Conservation (phyloP, 2,113 vertebrate species). For the Mobula hypostoma region DNA sequence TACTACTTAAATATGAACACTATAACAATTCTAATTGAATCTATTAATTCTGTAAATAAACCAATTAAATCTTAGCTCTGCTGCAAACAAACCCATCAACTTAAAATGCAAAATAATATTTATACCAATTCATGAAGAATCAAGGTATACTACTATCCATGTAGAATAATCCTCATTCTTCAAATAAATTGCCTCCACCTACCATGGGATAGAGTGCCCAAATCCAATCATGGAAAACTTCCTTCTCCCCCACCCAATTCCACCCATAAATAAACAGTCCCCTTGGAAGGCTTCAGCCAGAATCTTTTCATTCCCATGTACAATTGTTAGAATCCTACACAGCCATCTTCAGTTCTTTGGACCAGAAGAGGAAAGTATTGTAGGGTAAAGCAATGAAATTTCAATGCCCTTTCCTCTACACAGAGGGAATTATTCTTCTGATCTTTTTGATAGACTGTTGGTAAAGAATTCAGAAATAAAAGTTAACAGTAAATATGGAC, state of each 20-base stretch:
- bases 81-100: background rate
- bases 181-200: constrained; percentile 1
- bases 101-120: background rate
- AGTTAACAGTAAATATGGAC: background rate
- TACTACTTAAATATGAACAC: background rate
- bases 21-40: background rate
- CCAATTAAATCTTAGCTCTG: background rate
- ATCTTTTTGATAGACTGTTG: background rate
- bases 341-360: constrained; percentile 16
- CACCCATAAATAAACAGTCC: background rate
- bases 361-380: background rate
- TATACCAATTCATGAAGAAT: background rate
- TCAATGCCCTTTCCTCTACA: background rate
- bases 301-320: background rate
- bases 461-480: background rate
- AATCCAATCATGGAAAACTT: background rate
- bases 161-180: constrained; percentile 15
- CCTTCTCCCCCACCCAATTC: too few species aligned
- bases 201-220: constrained; percentile 24
- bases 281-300: background rate
- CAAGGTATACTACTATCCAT: background rate
- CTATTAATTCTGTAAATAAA: background rate
- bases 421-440: background rate
- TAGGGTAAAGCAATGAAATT: background rate
- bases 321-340: background rate